phyloP scores from a whole-genome alignment of 2,797 vertebrate genomes.

The Sciaenops ocellatus region DNA sequence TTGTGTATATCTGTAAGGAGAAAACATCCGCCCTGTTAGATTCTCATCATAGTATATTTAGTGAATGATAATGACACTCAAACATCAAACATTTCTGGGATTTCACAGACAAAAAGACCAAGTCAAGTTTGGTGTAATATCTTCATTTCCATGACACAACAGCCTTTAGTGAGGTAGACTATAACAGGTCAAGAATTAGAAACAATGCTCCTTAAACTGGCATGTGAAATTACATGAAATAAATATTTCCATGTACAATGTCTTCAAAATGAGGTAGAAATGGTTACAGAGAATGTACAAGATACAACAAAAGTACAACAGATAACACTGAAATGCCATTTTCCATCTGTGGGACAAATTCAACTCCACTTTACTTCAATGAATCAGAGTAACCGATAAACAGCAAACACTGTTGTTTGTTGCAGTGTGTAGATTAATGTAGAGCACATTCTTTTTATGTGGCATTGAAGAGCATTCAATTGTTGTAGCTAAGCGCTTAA shows the following conservation, averaged over 20 bases:
- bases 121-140: constrained; percentile 66
- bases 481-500: constrained; percentile 75
- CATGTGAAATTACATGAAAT: constrained; percentile 79
- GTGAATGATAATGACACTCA: constrained; percentile 29
- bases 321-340: constrained; percentile 66
- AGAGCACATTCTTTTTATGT: constrained; percentile 54
- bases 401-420: constrained; percentile 39
- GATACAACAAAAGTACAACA: constrained; percentile 71
- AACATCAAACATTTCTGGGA: constrained; percentile 28
- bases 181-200: constrained; percentile 74
- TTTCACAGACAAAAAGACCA: constrained; percentile 62
- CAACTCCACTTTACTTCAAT: constrained; percentile 44
- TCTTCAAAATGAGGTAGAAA: constrained; percentile 85
- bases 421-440: constrained; percentile 10
- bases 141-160: constrained; percentile 81
- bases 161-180: constrained; percentile 84
- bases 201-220: constrained; percentile 70
- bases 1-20: constrained; percentile 3
- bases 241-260: constrained; percentile 80
- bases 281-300: constrained; percentile 80
- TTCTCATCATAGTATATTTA: constrained; percentile 20
- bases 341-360: constrained; percentile 56
- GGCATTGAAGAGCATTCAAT: constrained; percentile 71
- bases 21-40: background rate
- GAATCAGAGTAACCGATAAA: constrained; percentile 51